Conservation (phyloP, 2,888 invertebrate species). For the Cryptus viduatorius region DNA sequence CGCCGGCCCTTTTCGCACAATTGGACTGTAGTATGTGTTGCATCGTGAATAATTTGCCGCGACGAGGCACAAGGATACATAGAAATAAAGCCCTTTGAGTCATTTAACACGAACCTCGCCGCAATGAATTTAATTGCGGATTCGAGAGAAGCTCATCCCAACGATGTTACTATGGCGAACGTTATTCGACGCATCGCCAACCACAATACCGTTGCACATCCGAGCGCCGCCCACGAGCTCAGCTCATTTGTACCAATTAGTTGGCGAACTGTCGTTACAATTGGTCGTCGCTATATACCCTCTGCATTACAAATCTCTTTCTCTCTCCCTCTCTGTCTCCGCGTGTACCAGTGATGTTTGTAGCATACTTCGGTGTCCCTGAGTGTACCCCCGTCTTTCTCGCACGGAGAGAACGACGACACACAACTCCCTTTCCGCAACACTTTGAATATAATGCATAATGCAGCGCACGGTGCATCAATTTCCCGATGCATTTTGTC, state of each 20-base stretch:
- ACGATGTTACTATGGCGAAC: conserved; percentile 26
- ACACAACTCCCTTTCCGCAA: conserved; percentile 20
- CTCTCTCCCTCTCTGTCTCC: conserved; percentile 7
- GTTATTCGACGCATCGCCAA: conserved; percentile 28
- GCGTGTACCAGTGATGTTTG: conserved; percentile 32
- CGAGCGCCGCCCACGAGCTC: conserved; percentile 21
- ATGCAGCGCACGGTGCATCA: conserved; percentile 10
- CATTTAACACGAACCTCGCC: conserved; percentile 36
- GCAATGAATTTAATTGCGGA: conserved; percentile 49
- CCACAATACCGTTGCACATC: conserved; percentile 28
- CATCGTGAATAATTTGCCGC: not conserved
- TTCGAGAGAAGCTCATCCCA: conserved; percentile 32
- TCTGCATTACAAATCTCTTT: conserved; percentile 3
- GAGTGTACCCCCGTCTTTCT: too few relatives aligned
- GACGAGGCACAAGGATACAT: not conserved
- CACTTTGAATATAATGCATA: conserved; percentile 42
- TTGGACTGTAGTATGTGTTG: not conserved
- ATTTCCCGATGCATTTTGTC: conserved; percentile 31
- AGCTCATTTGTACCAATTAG: conserved; percentile 51
- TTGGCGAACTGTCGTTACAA: conserved; percentile 49
- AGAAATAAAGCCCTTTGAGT: conserved; percentile 36
- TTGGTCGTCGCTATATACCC: conserved; percentile 32
- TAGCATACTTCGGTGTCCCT: conserved; percentile 24
- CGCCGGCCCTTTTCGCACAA: not conserved
- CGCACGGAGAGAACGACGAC: not conserved